Percentiles rank a stretch among this genome's conserved stretches.
Conservation (phyloP, 2,888 invertebrate species). For the Scaptomyza reducta region DNA sequence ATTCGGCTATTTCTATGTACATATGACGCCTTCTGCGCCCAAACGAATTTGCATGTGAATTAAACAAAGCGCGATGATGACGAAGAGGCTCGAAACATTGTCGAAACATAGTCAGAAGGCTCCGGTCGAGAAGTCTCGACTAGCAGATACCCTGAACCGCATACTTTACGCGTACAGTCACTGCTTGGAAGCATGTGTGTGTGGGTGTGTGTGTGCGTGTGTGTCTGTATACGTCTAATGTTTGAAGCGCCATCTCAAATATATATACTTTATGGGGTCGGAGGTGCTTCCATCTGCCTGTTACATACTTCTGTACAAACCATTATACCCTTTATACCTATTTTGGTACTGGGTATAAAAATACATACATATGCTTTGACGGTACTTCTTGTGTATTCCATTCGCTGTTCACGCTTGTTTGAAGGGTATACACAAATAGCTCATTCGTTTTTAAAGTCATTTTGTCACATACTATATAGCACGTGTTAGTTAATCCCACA, state of each 20-base stretch:
- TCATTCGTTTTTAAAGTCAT: conserved; percentile 3
- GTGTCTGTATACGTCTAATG: too few species aligned
- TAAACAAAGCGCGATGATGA: conserved; percentile 46
- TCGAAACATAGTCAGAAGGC: conserved; percentile 4
- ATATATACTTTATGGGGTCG: too few species aligned
- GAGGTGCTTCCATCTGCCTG: too few species aligned
- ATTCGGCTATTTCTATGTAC: conserved; percentile 47
- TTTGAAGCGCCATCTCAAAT: too few species aligned
- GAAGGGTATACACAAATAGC: conserved; percentile 6
- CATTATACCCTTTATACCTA: too few species aligned
- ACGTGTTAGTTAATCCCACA: not conserved
- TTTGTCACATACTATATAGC: conserved; percentile 2
- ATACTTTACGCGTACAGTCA: too few species aligned
- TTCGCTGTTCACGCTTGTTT: conserved; percentile 7
- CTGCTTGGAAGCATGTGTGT: too few species aligned
- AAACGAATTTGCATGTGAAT: conserved; percentile 50
- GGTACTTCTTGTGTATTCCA: conserved; percentile 9
- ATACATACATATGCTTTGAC: not conserved
- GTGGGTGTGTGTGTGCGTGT: too few species aligned
- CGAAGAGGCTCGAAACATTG: conserved; percentile 24
- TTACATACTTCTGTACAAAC: too few species aligned
- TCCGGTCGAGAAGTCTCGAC: too few species aligned
- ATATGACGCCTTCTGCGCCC: conserved; percentile 6
- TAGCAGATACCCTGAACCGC: too few species aligned
- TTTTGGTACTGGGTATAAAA: too few species aligned